Base-by-base conservation (phyloP, 2,888 invertebrate genomes). In the Trisateles emortualis region DNA sequence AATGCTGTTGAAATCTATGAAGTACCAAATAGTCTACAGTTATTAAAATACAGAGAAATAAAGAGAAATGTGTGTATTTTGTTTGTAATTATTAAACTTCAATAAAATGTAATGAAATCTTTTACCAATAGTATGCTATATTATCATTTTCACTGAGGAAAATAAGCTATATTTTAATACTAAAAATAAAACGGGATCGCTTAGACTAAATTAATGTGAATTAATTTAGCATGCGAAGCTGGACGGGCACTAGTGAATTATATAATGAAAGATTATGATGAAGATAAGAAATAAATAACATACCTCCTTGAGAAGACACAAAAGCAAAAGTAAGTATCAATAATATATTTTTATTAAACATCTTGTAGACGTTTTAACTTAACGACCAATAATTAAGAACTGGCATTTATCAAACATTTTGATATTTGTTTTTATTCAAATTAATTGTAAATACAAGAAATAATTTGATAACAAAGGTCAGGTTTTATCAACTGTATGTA, bases 401-500 rank as follows among this genome's bases (percentile, higher is more conserved):
- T 52, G 42, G 38, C 26, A 32, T 26, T 19, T 22, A 24, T 40
- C 19, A 35, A n/a, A 29, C 29, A 9, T 26, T 29, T 45, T 35
- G 8, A 33, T 35, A 17, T 13, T 22, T 41, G 9, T 33, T 35
- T 30, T 19, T 36, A 30, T 19, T 36, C 5, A 46, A 41, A 38
- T 43, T 32, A 38, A 40, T 26, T 8, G 29, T 47, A 11, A 30
- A 24, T 9, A 49, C 19, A 36, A 39, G 38, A 24, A 30, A 41
- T 16, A 42, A 32, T 52, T 42, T 26, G 47, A 47, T 43, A 47
- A 17, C 41, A 46, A 46, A 13, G 46, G 45, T 52, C 51, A 52
- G 24, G 3, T 13, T 13, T 45, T 52, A 52, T 52, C 51, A 22
- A 35, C 3, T 11, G 19, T 3, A 40, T 8, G 26, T n/a, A 29